Percentiles rank a stretch among this genome's conserved stretches.
These are phyloP conservation scores for Troides oblongomaculatus DNA, from an alignment of 2,888 invertebrate species.

Conservation along the genomic window DNA sequence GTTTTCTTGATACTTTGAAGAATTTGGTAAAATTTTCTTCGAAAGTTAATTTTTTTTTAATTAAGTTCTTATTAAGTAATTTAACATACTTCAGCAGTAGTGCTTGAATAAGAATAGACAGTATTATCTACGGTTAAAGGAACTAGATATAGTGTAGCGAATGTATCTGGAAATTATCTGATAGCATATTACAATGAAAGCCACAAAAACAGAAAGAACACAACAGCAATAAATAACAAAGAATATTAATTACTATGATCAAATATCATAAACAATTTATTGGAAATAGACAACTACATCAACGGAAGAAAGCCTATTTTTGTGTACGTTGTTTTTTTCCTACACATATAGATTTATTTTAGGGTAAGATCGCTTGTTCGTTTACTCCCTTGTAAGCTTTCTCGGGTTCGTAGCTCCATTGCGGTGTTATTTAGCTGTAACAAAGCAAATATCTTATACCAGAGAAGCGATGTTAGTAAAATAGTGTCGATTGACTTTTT, in stretches of 20 bases:
- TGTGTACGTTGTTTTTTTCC: not conserved
- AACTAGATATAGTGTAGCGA: not conserved
- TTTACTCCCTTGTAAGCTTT: not conserved
- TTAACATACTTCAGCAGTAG: not conserved
- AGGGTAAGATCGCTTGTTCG: constrained; percentile 5
- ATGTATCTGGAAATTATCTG: not conserved
- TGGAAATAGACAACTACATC: not conserved
- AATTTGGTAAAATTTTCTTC: too few species aligned
- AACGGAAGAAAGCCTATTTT: constrained; percentile 1
- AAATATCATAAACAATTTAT: not conserved
- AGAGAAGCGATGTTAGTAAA: constrained; percentile 13
- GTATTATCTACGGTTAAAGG: not conserved
- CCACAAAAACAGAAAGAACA: constrained; percentile 29
- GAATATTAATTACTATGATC: constrained; percentile 31
- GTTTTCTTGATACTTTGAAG: too few species aligned
- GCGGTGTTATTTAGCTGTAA: constrained; percentile 1
- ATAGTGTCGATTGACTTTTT: constrained; percentile 1
- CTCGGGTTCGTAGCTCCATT: constrained; percentile 5
- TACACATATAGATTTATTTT: constrained; percentile 12
- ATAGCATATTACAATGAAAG: constrained; percentile 11
- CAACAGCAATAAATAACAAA: constrained; percentile 26
- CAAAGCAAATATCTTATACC: not conserved
- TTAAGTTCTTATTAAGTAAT: too few species aligned
- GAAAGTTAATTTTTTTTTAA: too few species aligned
- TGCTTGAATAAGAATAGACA: not conserved